Conservation (phyloP, 2,113 vertebrate genomes). For the Carettochelys insculpta region DNA sequence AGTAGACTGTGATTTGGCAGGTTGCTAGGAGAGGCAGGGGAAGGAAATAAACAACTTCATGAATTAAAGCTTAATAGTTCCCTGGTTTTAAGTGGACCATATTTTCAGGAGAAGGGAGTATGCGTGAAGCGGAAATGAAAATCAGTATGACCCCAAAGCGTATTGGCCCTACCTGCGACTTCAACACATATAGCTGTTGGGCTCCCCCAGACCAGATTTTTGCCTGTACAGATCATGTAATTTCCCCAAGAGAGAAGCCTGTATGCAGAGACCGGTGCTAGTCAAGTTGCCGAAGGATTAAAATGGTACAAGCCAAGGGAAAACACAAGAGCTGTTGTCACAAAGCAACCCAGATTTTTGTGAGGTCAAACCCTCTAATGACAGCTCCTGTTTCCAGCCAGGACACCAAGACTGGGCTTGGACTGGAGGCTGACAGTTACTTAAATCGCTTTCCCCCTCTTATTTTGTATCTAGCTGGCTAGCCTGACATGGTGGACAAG, state of each 20-base stretch:
- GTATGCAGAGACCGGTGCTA: background rate
- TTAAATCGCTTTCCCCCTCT: background rate
- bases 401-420: rapidly evolving
- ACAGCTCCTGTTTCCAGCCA: background rate
- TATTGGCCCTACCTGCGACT: background rate
- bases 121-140: too few species aligned
- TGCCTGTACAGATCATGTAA: background rate
- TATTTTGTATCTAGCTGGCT: slow-evolving; percentile 72
- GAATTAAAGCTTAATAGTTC: background rate
- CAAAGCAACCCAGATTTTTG: background rate
- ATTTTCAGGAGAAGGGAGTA: background rate
- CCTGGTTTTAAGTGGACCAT: background rate
- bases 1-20: background rate
- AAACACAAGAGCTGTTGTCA: background rate
- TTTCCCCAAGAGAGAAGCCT: background rate
- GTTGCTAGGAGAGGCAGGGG: background rate
- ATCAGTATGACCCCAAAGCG: background rate
- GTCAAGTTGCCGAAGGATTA: background rate
- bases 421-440: background rate
- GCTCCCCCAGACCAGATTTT: background rate
- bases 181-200: background rate
- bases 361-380: background rate
- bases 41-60: background rate
- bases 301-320: background rate
- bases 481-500: slow-evolving; percentile 93